Percentiles rank a stretch among this genome's conserved stretches.
Conservation (phyloP, 1,140 invertebrate genomes). For the Hycleus phaleratus region DNA sequence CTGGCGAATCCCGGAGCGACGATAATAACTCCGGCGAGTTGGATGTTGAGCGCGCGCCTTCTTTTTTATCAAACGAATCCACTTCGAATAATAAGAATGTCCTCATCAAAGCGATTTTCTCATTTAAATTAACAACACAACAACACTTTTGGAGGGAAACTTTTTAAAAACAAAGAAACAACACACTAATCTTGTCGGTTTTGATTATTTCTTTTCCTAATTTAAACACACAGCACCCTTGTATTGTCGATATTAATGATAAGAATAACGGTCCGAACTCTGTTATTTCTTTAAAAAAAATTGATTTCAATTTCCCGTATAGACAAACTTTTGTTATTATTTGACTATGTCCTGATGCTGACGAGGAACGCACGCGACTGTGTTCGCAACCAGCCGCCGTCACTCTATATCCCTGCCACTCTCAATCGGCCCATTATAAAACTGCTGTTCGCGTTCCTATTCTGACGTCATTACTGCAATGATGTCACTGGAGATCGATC, state of each 20-base stretch:
- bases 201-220: too few relatives aligned
- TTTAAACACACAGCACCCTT: conserved; percentile 1
- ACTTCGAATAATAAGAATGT: conserved; percentile 33
- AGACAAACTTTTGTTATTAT: neutral
- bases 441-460: conserved; percentile 29
- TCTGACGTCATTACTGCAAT: conserved; percentile 30
- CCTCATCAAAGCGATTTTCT: conserved; percentile 23
- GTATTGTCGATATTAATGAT: neutral
- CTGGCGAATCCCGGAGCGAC: conserved; percentile 33
- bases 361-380: conserved; percentile 27
- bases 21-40: conserved; percentile 26
- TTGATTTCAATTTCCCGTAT: neutral
- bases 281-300: neutral
- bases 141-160: neutral
- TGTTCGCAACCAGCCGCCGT: conserved; percentile 26
- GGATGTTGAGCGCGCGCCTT: conserved; percentile 34
- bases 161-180: neutral
- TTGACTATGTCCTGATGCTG: conserved; percentile 1
- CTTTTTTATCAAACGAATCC: conserved; percentile 35
- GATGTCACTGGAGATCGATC: conserved; percentile 19
- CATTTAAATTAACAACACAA: neutral
- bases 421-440: conserved; percentile 37
- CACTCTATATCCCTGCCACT: conserved; percentile 36
- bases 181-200: too few relatives aligned
- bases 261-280: neutral